These are phyloP conservation scores for Trachelus iudaicus DNA, from an alignment of 2,888 invertebrate species.

Conservation along the genomic window DNA sequence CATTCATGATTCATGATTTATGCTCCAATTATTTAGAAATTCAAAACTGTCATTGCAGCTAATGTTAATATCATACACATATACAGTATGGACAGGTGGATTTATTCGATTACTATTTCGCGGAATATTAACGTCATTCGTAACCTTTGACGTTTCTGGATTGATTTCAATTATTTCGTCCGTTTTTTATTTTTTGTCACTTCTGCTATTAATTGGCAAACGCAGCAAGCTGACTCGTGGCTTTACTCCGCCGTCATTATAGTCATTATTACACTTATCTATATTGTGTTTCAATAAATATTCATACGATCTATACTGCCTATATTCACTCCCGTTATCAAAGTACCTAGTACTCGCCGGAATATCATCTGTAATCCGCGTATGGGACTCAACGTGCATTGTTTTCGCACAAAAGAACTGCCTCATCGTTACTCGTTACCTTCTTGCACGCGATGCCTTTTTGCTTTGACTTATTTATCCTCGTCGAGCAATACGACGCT, in stretches of 20 bases:
- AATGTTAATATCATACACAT: neutral
- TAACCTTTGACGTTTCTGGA: neutral
- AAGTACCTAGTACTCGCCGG: neutral
- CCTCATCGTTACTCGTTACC: neutral
- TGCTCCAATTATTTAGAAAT: conserved; percentile 14
- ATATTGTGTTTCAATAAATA: neutral
- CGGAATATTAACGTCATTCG: neutral
- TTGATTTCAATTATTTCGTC: neutral
- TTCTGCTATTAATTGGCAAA: neutral
- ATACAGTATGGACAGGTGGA: neutral
- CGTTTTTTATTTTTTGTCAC: neutral
- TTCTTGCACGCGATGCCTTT: neutral
- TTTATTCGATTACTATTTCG: conserved; percentile 13
- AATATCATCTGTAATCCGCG: neutral
- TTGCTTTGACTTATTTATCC: neutral
- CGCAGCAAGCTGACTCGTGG: neutral
- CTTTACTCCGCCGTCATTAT: neutral
- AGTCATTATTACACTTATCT: neutral
- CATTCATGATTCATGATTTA: conserved; percentile 14
- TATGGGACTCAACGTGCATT: neutral
- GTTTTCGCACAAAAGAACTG: neutral
- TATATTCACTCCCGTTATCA: neutral
- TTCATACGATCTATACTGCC: neutral
- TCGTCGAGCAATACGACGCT: neutral
- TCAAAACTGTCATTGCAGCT: conserved; percentile 1